Percentiles rank a stretch among this genome's conserved stretches.
Evolutionary conservation across 2,888 invertebrate genomes (phyloP).

Genomic region (Ommatoiulus sabulosus): DNA sequence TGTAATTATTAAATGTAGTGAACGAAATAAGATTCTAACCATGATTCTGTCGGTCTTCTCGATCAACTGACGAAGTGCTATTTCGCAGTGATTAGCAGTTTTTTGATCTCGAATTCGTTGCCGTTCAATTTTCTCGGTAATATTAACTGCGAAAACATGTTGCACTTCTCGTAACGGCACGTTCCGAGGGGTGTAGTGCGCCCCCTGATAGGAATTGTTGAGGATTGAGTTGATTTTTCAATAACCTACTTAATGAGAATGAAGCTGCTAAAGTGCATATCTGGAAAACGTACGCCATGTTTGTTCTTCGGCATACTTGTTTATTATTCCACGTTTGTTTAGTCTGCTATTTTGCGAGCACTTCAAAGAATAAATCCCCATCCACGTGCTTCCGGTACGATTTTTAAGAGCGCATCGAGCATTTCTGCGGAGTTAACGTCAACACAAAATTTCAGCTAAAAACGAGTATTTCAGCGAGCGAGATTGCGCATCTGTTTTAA

Average conservation of each 20-base stretch:
- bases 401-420: not conserved
- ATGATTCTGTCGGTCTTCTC: too few species aligned
- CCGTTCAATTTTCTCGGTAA: too few species aligned
- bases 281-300: constrained; percentile 14
- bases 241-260: not conserved
- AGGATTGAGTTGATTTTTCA: not conserved
- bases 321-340: constrained; percentile 31
- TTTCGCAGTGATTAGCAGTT: too few species aligned
- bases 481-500: not conserved
- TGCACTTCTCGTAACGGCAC: not conserved
- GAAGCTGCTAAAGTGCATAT: not conserved
- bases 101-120: too few species aligned
- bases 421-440: not conserved
- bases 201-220: too few species aligned
- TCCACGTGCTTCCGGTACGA: not conserved
- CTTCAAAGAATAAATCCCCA: not conserved
- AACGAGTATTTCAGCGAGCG: not conserved
- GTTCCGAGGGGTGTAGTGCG: not conserved
- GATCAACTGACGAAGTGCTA: too few species aligned
- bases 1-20: too few species aligned
- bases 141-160: not conserved
- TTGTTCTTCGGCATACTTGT: not conserved
- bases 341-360: constrained; percentile 29
- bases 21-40: too few species aligned
- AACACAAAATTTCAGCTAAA: not conserved